Evolutionary conservation across 2,888 invertebrate genomes (phyloP), one percentile per base, ranked within the genome.

Genomic region (Chalcis sispes): DNA sequence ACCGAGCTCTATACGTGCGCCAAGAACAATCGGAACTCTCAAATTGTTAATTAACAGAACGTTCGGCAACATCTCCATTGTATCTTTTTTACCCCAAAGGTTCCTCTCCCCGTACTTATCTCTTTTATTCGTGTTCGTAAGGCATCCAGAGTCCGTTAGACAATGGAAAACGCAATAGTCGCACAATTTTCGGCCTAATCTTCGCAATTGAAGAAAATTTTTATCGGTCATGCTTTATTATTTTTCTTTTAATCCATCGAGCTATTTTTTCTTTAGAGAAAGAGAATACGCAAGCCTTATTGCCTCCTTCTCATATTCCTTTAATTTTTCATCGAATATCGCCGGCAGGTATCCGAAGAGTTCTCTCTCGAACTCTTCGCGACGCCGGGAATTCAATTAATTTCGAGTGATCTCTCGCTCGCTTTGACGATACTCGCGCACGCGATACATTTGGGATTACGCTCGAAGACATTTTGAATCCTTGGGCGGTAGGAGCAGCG

Each of bases 371-470:
- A 20, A 2, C 4, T n/a, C 3, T n/a, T 46, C 25, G 48, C 13
- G 32, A n/a, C 42, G 20, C 29, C 46, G 64, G 64, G 77, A 78
- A 81, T 77, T 79, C 81, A 79, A 80, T 81, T 80, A 80, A 79
- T 80, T 72, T 77, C 77, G 58, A 79, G 65, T 77, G 80, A 77
- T 66, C 78, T 72, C 54, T 56, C 59, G 70, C 70, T n/a, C n/a
- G n/a, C 42, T 50, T 71, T 40, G 66, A 40, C 23, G 59, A 40
- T 61, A 32, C 18, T n/a, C 58, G 29, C 8, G 18, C n/a, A 52
- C 32, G 36, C n/a, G 10, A 15, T 5, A 18, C n/a, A 20, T 7
- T 13, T 20, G 13, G 69, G 48, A 69, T 48, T 69, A 46, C 32
- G 20, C 10, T 40, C 15, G 20, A 20, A 5, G 27, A 8, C 54